Percentiles rank a stretch among this genome's conserved stretches.
Conservation (phyloP, 2,113 vertebrate species). For the Sapayoa aenigma region DNA sequence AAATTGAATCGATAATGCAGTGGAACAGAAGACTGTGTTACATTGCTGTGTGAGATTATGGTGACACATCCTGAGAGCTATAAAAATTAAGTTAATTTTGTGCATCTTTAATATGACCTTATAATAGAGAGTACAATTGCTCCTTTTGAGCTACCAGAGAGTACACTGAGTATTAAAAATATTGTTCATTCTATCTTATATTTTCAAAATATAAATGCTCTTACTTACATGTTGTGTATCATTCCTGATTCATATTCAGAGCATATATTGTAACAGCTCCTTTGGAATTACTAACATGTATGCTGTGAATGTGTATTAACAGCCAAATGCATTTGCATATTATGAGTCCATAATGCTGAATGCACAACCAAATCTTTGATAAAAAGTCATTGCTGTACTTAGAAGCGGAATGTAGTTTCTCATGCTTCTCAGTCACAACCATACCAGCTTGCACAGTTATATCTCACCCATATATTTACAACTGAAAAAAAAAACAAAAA, state of each 20-base stretch:
- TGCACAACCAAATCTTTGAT: slow-evolving; percentile 39
- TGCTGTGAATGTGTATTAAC: slow-evolving; percentile 61
- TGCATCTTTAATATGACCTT: background rate
- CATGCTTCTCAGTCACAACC: slow-evolving; percentile 8
- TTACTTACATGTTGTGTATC: slow-evolving; percentile 36
- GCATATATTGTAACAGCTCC: slow-evolving; percentile 51
- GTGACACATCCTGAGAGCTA: background rate
- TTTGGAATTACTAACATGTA: slow-evolving; percentile 60
- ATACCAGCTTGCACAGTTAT: background rate
- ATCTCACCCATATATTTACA: background rate
- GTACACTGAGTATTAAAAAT: slow-evolving; percentile 1
- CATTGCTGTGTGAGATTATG: background rate
- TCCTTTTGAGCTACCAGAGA: background rate
- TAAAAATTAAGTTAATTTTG: slow-evolving; percentile 23
- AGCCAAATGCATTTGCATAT: slow-evolving; percentile 64
- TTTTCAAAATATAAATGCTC: slow-evolving; percentile 10
- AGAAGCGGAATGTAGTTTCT: slow-evolving; percentile 45
- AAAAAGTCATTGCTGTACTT: slow-evolving; percentile 16
- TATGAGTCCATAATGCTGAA: slow-evolving; percentile 48
- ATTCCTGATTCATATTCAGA: slow-evolving; percentile 63
- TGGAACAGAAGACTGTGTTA: slow-evolving; percentile 13
- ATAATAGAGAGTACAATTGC: background rate
- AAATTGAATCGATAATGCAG: slow-evolving; percentile 29
- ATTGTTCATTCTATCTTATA: slow-evolving; percentile 7
- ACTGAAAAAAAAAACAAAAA: background rate